These are phyloP conservation scores for Baryphthengus martii DNA, from an alignment of 2,113 vertebrate species.

Conservation along the genomic window DNA sequence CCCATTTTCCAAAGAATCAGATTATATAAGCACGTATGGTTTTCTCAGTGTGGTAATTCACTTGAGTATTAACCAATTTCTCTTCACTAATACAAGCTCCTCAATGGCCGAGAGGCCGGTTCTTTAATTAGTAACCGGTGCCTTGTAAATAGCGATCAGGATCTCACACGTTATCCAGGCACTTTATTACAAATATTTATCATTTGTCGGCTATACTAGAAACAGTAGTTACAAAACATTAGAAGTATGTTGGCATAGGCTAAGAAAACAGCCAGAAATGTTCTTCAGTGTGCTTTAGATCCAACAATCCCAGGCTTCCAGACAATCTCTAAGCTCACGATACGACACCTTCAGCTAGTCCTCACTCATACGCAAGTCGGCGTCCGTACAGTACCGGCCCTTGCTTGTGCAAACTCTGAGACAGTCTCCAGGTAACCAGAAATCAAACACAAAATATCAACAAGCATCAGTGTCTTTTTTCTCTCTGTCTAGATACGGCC, in stretches of 20 bases:
- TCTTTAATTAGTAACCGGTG: neutral
- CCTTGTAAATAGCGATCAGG: neutral
- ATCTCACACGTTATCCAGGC: neutral
- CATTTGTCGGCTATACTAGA: neutral
- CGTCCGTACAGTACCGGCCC: neutral
- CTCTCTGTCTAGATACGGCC: neutral
- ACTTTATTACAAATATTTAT: neutral
- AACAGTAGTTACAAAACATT: neutral
- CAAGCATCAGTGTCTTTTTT: neutral
- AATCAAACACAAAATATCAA: neutral
- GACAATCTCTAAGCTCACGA: neutral
- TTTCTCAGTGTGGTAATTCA: neutral
- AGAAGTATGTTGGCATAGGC: neutral
- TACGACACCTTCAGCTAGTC: neutral
- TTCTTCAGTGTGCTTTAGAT: neutral
- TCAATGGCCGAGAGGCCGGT: neutral
- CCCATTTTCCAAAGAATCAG: neutral
- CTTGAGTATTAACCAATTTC: neutral
- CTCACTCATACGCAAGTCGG: neutral
- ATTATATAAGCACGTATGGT: neutral
- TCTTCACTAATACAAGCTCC: neutral
- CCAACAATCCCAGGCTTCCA: neutral
- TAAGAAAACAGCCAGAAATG: neutral
- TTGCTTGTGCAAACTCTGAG: neutral
- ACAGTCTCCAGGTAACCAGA: neutral